A percentile compares a stretch with the other conserved stretches of the same genome.
phyloP scores from a whole-genome alignment of 1,140 invertebrate genomes.

The Drosophila equinoxialis region DNA sequence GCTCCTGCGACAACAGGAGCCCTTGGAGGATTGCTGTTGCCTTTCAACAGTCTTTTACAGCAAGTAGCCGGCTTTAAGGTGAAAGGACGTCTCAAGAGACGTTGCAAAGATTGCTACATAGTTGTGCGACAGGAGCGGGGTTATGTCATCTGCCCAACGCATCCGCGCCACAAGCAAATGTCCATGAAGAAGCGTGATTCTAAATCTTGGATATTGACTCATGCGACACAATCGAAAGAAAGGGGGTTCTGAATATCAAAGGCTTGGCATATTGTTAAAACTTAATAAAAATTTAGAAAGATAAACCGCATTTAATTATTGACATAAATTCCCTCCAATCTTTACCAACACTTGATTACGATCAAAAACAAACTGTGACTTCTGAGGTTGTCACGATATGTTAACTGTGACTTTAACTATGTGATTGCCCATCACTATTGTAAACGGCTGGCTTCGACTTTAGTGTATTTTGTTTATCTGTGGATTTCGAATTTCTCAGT shows the following conservation, averaged over 20 bases:
- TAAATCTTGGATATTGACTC: constrained; percentile 89
- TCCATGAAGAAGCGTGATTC: constrained; percentile 86
- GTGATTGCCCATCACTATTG: not conserved
- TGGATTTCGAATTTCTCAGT: not conserved
- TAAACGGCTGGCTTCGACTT: not conserved
- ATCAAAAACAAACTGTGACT: not conserved
- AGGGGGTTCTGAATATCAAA: constrained; percentile 84
- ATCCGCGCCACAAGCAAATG: constrained; percentile 92
- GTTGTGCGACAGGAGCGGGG: constrained; percentile 87
- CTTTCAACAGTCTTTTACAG: constrained; percentile 53
- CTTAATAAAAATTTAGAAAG: constrained; percentile 20
- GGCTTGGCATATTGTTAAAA: constrained; percentile 22
- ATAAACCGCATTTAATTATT: not conserved
- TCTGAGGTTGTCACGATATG: not conserved
- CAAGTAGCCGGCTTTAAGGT: constrained; percentile 83
- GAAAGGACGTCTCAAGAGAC: constrained; percentile 85
- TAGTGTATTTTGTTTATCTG: constrained; percentile 1
- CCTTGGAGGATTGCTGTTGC: constrained; percentile 39
- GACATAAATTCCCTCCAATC: not conserved
- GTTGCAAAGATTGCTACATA: constrained; percentile 91
- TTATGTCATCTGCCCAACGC: constrained; percentile 89
- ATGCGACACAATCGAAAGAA: constrained; percentile 87
- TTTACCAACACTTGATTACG: constrained; percentile 31
- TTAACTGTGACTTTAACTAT: no score
- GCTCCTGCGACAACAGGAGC: constrained; percentile 5